phyloP scores from a whole-genome alignment of 2,888 invertebrate genomes.

The Andricus curvator region DNA sequence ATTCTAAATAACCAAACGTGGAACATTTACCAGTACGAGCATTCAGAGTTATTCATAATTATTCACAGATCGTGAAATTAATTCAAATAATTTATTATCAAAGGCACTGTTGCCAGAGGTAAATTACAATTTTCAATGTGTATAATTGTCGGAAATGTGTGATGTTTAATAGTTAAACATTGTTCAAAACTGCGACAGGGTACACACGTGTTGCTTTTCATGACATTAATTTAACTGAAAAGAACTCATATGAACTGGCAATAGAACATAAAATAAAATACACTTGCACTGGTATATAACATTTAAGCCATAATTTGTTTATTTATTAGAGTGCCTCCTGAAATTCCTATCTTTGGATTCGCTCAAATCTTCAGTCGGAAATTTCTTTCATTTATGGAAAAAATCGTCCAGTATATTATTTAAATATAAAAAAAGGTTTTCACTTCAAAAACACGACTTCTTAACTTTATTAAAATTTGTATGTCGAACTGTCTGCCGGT shows the following conservation, averaged over 20 bases:
- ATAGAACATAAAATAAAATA: not conserved
- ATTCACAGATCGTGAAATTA: conserved; percentile 22
- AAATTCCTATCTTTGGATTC: too few relatives aligned
- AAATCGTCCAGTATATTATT: too few relatives aligned
- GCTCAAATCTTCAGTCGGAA: too few relatives aligned
- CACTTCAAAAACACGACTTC: too few relatives aligned
- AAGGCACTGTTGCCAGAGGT: conserved; percentile 23
- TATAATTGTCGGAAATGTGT: conserved; percentile 25
- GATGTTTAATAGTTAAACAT: conserved; percentile 22
- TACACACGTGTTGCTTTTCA: conserved; percentile 22
- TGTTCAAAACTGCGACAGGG: not conserved
- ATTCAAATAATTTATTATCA: conserved; percentile 23
- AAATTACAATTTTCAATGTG: conserved; percentile 22
- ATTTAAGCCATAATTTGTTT: not conserved
- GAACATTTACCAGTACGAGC: not conserved
- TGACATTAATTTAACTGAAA: conserved; percentile 1
- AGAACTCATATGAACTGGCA: not conserved
- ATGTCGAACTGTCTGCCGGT: too few relatives aligned
- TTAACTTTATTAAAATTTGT: too few relatives aligned
- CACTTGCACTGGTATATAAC: not conserved
- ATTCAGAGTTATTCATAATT: conserved; percentile 26
- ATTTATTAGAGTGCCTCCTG: not conserved
- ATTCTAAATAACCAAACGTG: not conserved
- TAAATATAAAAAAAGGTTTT: too few relatives aligned
- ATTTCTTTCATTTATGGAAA: too few relatives aligned